Conservation (phyloP, 2,888 invertebrate species). For the Muschampia plurimacula region DNA sequence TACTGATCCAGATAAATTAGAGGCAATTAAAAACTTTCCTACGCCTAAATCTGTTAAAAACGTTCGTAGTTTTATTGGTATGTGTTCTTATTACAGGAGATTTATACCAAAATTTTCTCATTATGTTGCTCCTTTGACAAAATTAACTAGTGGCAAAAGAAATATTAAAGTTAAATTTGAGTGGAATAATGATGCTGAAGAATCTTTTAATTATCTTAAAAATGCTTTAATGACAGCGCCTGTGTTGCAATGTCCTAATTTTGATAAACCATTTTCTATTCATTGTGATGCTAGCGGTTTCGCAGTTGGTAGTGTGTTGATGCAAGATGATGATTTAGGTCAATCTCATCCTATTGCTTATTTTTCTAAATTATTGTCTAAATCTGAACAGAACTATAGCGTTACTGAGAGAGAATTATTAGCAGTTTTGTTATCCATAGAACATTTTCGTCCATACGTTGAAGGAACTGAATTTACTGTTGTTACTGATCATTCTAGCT, state of each 20-base stretch:
- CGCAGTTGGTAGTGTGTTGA: conserved; percentile 24
- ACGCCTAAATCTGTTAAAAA: conserved; percentile 42
- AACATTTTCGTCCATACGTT: conserved; percentile 18
- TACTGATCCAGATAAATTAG: conserved; percentile 43
- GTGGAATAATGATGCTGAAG: conserved; percentile 1
- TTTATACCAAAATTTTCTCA: conserved; percentile 25
- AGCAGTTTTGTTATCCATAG: conserved; percentile 13
- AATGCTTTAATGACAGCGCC: conserved; percentile 18
- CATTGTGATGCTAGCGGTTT: conserved; percentile 28
- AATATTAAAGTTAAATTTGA: conserved; percentile 8
- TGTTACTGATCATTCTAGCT: conserved; percentile 16
- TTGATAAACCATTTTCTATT: conserved; percentile 25
- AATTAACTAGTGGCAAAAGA: conserved; percentile 13
- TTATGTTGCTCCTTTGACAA: conserved; percentile 21
- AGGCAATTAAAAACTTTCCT: conserved; percentile 40
- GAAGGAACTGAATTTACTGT: conserved; percentile 14
- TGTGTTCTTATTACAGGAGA: conserved; percentile 40
- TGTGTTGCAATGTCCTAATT: conserved; percentile 22
- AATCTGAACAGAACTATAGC: conserved; percentile 22
- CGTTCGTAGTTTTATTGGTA: conserved; percentile 42
- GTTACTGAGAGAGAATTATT: conserved; percentile 26
- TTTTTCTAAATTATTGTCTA: conserved; percentile 11
- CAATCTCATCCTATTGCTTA: conserved; percentile 27
- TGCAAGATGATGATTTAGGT: conserved; percentile 20
- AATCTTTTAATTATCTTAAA: conserved; percentile 19